Conservation (phyloP, 2,888 invertebrate species). For the Tipula helvola region DNA sequence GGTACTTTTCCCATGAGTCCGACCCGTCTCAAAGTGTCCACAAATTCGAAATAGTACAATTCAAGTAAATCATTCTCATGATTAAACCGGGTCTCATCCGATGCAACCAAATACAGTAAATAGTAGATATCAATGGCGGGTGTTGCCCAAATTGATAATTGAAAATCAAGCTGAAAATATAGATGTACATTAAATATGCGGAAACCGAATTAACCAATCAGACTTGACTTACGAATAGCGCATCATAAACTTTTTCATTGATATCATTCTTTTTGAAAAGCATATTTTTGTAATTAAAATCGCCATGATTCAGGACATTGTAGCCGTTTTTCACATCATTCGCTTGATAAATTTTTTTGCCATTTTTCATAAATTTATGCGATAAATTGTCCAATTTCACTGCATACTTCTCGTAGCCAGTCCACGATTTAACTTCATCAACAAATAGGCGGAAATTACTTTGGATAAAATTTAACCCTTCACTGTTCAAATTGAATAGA, state of each 20-base stretch:
- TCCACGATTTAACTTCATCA: constrained; percentile 14
- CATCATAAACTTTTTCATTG: constrained; percentile 10
- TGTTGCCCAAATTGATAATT: constrained; percentile 15
- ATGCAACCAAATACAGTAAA: constrained; percentile 12
- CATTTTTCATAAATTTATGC: constrained; percentile 10
- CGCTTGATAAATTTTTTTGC: constrained; percentile 11
- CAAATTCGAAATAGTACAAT: constrained; percentile 13
- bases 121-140: constrained; percentile 15
- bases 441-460: constrained; percentile 12
- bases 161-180: constrained; percentile 16
- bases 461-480: constrained; percentile 11
- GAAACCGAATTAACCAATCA: neutral
- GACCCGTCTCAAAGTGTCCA: constrained; percentile 12
- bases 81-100: constrained; percentile 9
- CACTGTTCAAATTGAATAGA: constrained; percentile 13
- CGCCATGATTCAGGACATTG: constrained; percentile 34
- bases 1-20: constrained; percentile 13
- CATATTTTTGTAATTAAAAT: constrained; percentile 34
- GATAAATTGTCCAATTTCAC: constrained; percentile 10
- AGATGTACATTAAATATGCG: neutral
- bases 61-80: constrained; percentile 14
- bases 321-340: constrained; percentile 19
- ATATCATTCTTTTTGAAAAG: constrained; percentile 26
- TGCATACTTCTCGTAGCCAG: neutral
- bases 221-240: constrained; percentile 12